A percentile compares a stretch with the other conserved stretches of the same genome.
Conservation (phyloP, 1,140 invertebrate species). For the Gryon sp. region DNA sequence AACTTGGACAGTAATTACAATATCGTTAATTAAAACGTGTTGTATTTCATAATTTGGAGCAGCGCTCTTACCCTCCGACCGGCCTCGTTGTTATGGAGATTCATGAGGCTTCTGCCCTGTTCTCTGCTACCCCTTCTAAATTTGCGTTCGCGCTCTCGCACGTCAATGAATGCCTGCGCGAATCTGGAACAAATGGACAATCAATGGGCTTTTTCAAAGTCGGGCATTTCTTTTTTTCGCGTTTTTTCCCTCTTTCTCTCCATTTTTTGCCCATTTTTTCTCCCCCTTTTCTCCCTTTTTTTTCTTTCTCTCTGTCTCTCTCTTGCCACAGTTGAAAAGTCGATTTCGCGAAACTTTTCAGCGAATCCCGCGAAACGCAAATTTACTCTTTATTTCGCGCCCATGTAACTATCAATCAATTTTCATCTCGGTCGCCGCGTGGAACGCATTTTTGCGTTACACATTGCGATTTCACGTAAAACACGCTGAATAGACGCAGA, state of each 20-base stretch:
- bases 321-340: conserved; percentile 30
- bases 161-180: conserved; percentile 94
- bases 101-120: conserved; percentile 92
- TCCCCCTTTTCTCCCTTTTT: not conserved
- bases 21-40: conserved; percentile 48
- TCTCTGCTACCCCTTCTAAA: conserved; percentile 85
- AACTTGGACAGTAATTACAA: conserved; percentile 39
- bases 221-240: not conserved
- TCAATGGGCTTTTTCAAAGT: conserved; percentile 55
- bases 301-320: not conserved
- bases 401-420: conserved; percentile 55
- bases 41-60: conserved; percentile 46
- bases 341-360: conserved; percentile 37
- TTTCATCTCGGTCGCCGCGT: conserved; percentile 41
- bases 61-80: conserved; percentile 88
- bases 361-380: conserved; percentile 41
- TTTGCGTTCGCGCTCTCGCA: conserved; percentile 89
- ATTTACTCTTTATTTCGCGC: conserved; percentile 55
- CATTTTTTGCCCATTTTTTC: not conserved
- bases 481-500: conserved; percentile 38
- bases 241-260: not conserved
- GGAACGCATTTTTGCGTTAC: conserved; percentile 36
- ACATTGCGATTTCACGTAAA: conserved; percentile 27
- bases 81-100: conserved; percentile 96
- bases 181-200: conserved; percentile 83